Evolutionary conservation across 2,888 invertebrate species (phyloP), one percentile per base, ranked within the genome.

Genomic region (Schizotus pectinicornis): DNA sequence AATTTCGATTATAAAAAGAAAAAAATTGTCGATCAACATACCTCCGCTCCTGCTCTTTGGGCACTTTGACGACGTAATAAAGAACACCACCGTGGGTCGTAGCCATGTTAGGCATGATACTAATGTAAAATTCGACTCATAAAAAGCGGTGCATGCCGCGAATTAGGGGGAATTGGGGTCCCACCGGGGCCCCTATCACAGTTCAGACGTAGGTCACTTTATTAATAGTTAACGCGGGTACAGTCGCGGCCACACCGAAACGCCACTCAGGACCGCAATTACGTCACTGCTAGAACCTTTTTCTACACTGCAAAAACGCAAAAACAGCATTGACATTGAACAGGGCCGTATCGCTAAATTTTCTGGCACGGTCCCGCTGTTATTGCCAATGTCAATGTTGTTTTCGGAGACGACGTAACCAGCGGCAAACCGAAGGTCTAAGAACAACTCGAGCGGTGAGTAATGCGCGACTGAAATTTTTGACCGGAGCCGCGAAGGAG

Each of bases 31-130:
- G 33, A 46, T 45, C 12, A 42, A 64, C 72, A 53, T 79, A 81
- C 70, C 79, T 68, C 64, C 67, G 42, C 58, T 69, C 68, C 38
- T 72, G 78, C 61, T 82, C 83, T 74, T 80, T 83, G 12, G 87
- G 87, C 67, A 87, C 85, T 76, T 84, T 84, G 68, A 88, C 86
- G 70, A 88, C 86, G 77, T 88, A 88, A 79, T 88, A 88, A 64
- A 88, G 80, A 72, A 87, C 83, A 72, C 88, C 88, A 69, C 88
- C 88, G 79, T 88, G 88, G 61, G 82, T 81, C 65, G 83, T 81
- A 63, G 84, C 81, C 81, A 82, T 83, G 62, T 76, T 77, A 37
- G 80, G 78, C 80, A 79, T 79, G 67, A 54, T 49, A 11, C 14
- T n/a, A 6, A 9, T 6, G 13, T 30, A 22, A 37, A 48, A 14